Evolutionary conservation across 2,888 invertebrate species (phyloP).

Genomic region (Drosophila mayaguana): DNA sequence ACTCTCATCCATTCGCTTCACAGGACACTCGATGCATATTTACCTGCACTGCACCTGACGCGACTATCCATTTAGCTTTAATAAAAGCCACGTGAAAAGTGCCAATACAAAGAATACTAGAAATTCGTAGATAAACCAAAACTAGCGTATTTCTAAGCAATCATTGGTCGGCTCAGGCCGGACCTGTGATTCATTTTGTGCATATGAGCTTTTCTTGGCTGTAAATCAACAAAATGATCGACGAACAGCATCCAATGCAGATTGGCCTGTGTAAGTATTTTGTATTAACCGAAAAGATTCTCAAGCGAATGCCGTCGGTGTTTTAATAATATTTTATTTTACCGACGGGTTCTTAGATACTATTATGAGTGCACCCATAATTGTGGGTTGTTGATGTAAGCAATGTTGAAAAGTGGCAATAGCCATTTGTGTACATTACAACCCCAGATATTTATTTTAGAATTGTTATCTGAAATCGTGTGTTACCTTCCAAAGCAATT

Average conservation of each 20-base stretch:
- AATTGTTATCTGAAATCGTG: background rate
- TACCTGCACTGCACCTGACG: constrained; percentile 37
- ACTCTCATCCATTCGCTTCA: constrained; percentile 32
- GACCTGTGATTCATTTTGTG: constrained; percentile 17
- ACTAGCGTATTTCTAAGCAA: background rate
- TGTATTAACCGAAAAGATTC: background rate
- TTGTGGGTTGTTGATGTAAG: background rate
- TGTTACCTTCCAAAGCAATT: background rate
- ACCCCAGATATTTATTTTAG: background rate
- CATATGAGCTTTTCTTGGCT: constrained; percentile 18
- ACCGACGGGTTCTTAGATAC: constrained; percentile 33
- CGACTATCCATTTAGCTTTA: constrained; percentile 16
- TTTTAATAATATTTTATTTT: background rate
- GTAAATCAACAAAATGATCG: constrained; percentile 76
- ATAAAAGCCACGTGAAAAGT: constrained; percentile 28
- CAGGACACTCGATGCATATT: constrained; percentile 40
- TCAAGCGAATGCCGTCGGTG: constrained; percentile 36
- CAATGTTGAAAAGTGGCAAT: background rate
- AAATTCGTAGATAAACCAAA: constrained; percentile 4
- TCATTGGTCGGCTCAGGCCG: background rate
- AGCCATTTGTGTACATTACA: background rate
- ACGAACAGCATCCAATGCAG: constrained; percentile 84
- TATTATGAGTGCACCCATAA: background rate
- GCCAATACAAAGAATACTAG: background rate
- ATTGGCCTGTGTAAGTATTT: constrained; percentile 84